Percentiles rank a stretch among this genome's conserved stretches.
phyloP scores from a whole-genome alignment of 1,140 invertebrate genomes.

The Meteorus sp. region DNA sequence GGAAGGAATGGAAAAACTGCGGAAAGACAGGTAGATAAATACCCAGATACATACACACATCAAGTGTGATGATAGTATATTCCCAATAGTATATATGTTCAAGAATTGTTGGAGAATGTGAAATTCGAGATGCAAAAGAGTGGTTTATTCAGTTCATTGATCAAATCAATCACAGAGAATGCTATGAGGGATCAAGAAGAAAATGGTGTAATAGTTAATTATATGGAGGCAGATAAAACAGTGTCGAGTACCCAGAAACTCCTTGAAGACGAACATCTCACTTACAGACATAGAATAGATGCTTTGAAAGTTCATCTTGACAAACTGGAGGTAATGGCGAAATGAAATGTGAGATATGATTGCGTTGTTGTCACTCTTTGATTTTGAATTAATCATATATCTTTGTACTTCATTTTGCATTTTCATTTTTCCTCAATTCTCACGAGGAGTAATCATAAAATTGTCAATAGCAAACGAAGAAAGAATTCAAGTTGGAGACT shows the following conservation, averaged over 20 bases:
- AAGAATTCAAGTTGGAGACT: slow-evolving; percentile 40
- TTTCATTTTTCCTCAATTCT: too few relatives aligned
- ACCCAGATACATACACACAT: neutral
- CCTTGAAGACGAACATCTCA: slow-evolving; percentile 29
- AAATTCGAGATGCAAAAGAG: slow-evolving; percentile 36
- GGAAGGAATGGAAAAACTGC: slow-evolving; percentile 35
- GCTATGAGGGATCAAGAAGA: slow-evolving; percentile 28
- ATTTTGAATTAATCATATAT: too few relatives aligned
- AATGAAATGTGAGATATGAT: neutral
- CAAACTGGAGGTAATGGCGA: slow-evolving; percentile 31
- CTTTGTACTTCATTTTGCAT: too few relatives aligned
- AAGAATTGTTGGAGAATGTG: slow-evolving; percentile 38
- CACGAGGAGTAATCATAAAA: too few relatives aligned
- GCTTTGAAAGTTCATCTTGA: slow-evolving; percentile 30
- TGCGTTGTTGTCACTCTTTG: too few relatives aligned
- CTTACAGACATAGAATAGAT: slow-evolving; percentile 29
- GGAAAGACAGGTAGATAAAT: slow-evolving; percentile 40
- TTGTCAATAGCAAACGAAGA: slow-evolving; percentile 41
- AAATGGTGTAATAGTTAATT: slow-evolving; percentile 29
- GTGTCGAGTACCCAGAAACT: slow-evolving; percentile 29
- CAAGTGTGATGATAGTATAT: slow-evolving; percentile 9
- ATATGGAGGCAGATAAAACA: slow-evolving; percentile 26
- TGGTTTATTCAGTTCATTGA: slow-evolving; percentile 40
- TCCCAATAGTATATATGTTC: slow-evolving; percentile 39
- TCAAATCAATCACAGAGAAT: slow-evolving; percentile 37